Evolutionary conservation across 2,797 vertebrate species (phyloP).

Genomic region (Lepus townsendii): DNA sequence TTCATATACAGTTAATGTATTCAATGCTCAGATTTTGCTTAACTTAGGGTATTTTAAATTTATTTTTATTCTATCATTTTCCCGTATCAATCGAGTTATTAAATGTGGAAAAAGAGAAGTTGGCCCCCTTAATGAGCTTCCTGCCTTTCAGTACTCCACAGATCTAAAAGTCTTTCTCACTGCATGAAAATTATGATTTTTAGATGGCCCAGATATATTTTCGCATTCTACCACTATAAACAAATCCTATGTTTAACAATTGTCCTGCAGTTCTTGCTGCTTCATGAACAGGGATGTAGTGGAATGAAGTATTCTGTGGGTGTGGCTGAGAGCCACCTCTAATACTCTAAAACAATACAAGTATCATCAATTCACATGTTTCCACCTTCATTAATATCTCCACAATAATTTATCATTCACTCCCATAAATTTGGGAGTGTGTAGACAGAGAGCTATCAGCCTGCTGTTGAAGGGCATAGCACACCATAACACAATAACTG

Average conservation of each 20-base stretch:
- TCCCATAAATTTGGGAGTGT: not conserved
- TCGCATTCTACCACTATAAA: conserved; percentile 73
- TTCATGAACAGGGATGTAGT: conserved; percentile 53
- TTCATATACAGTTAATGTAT: conserved; percentile 38
- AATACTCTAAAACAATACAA: not conserved
- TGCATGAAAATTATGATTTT: conserved; percentile 86
- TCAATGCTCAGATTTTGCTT: conserved; percentile 60
- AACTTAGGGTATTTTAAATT: conserved; percentile 68
- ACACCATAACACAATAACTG: not conserved
- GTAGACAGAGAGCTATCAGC: not conserved
- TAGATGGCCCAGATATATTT: conserved; percentile 82
- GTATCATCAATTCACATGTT: not conserved
- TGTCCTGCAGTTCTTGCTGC: conserved; percentile 83
- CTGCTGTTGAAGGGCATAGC: not conserved
- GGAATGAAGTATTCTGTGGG: not conserved
- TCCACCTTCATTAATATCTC: no score
- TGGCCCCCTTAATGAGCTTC: conserved; percentile 69
- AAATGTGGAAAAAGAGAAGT: conserved; percentile 65
- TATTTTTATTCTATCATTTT: conserved; percentile 68
- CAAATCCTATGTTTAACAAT: conserved; percentile 85
- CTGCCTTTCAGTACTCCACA: conserved; percentile 80
- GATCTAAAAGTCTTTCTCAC: conserved; percentile 80
- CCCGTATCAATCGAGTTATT: conserved; percentile 74
- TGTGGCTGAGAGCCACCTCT: not conserved
- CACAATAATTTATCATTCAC: not conserved